Evolutionary conservation across 2,113 vertebrate genomes (phyloP), one percentile per base, ranked within the genome.

Genomic region (Hipposideros armiger): DNA sequence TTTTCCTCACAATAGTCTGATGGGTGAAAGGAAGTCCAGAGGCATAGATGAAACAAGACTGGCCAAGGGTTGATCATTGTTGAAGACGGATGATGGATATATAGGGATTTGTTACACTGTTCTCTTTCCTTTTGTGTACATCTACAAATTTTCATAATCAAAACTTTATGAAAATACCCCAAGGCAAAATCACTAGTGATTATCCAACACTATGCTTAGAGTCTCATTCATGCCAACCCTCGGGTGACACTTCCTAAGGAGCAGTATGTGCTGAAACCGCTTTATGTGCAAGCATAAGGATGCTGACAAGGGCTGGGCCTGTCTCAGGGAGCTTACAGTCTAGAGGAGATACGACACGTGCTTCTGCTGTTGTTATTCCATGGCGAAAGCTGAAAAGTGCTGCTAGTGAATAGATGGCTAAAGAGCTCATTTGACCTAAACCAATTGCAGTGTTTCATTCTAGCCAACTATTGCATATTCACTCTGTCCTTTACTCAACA

Each of bases 401-500:
- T 8, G 3, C 26, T 28, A 42, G 8, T 6, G 2, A 81, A 84
- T 15, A 69, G 0, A 1, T 14, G 24, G n/a, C 4, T 20, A 28
- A 77, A 22, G 11, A 74, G 40, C 20, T 24, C 74, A 67, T 32
- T 40, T 5, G 30, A 13, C 4, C 56, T 82, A 11, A 87, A 36
- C 42, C 36, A 22, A 13, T 32, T 67, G 20, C 1, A 36, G 13
- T 17, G 69, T 76, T 83, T 13, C 70, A 70, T 8, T 56, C 62
- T 36, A 40, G 36, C 28, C 67, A 74, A 56, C 4, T 28, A 50
- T 1, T 64, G 67, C 74, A 45, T 5, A 13, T n/a, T 94, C 36
- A 30, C 30, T 26, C 28, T 69, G n/a, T 24, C 69, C 56, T 80
- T 72, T 32, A 22, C 52, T 85, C 42, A 76, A 56, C 36, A 54